phyloP scores from a whole-genome alignment of 2,113 vertebrate genomes.

The Bufo bufo region DNA sequence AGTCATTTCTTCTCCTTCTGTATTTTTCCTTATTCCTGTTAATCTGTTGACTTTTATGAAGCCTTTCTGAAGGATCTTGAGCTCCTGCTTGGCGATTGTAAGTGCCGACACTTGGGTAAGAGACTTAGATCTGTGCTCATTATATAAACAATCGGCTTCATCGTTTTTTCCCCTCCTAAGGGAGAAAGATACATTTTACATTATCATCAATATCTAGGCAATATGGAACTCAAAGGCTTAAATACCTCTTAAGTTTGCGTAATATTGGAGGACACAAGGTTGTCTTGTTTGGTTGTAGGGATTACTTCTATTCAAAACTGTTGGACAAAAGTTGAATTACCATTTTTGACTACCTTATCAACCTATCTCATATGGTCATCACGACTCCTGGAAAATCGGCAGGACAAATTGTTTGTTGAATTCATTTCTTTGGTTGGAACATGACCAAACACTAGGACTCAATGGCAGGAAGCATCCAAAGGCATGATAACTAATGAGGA shows the following conservation, averaged over 20 bases:
- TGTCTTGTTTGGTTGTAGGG: neutral
- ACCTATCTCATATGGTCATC: too few relatives aligned
- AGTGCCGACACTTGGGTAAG: neutral
- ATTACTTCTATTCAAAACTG: neutral
- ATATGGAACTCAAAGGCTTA: neutral
- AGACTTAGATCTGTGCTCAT: neutral
- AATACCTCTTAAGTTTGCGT: too few relatives aligned
- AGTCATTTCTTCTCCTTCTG: slow-evolving; percentile 58
- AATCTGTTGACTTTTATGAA: slow-evolving; percentile 47
- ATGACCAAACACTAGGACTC: too few relatives aligned
- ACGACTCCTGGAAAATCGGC: too few relatives aligned
- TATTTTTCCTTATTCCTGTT: slow-evolving; percentile 61
- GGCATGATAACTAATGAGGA: too few relatives aligned
- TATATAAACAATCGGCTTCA: slow-evolving; percentile 19
- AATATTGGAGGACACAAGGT: neutral
- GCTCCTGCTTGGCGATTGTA: slow-evolving; percentile 33
- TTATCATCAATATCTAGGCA: too few relatives aligned
- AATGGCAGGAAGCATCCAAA: too few relatives aligned
- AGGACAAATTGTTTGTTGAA: too few relatives aligned
- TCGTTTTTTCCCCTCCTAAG: neutral
- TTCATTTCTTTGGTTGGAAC: too few relatives aligned
- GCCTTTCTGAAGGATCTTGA: slow-evolving; percentile 39
- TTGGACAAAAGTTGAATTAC: neutral
- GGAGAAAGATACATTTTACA: neutral
- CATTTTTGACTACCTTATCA: neutral